Conservation (phyloP, 2,797 vertebrate genomes). For the Phalloptychus januarius region DNA sequence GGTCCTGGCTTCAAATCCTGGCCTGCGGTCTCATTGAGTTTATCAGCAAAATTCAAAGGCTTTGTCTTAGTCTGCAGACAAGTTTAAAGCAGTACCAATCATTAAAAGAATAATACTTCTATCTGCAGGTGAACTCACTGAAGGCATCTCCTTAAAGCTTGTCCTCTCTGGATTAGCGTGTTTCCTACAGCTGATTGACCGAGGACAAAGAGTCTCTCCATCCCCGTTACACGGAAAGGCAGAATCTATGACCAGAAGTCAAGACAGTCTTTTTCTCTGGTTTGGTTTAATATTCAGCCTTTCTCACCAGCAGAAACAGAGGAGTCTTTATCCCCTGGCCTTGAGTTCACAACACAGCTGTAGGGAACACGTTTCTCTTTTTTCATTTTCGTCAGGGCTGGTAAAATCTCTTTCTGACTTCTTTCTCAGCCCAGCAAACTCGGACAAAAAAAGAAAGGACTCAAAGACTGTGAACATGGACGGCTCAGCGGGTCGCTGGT, state of each 20-base stretch:
- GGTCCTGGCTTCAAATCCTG: background rate
- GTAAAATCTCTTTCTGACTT: constrained; percentile 78
- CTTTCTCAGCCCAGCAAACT: constrained; percentile 65
- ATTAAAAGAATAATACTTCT: constrained; percentile 47
- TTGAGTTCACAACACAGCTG: constrained; percentile 58
- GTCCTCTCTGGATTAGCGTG: constrained; percentile 50
- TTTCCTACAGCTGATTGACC: constrained; percentile 65
- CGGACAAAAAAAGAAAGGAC: constrained; percentile 72
- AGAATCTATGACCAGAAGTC: constrained; percentile 39
- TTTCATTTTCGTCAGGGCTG: constrained; percentile 43
- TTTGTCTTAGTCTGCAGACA: constrained; percentile 26
- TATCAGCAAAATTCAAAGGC: constrained; percentile 20
- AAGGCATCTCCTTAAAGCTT: constrained; percentile 46
- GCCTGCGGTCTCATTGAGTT: background rate
- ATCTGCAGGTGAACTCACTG: constrained; percentile 33
- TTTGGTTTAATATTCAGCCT: constrained; percentile 48
- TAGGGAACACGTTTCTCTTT: constrained; percentile 54
- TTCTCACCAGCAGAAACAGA: constrained; percentile 35
- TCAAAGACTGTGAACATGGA: constrained; percentile 64
- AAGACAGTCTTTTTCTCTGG: constrained; percentile 26
- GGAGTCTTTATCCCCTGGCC: constrained; percentile 49
- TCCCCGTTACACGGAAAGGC: constrained; percentile 50
- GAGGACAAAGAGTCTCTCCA: constrained; percentile 61
- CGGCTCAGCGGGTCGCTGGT: constrained; percentile 51
- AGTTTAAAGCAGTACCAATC: constrained; percentile 16